Evolutionary conservation across 2,888 invertebrate genomes (phyloP), one percentile per base, ranked within the genome.

Genomic region (Cinara cedri): DNA sequence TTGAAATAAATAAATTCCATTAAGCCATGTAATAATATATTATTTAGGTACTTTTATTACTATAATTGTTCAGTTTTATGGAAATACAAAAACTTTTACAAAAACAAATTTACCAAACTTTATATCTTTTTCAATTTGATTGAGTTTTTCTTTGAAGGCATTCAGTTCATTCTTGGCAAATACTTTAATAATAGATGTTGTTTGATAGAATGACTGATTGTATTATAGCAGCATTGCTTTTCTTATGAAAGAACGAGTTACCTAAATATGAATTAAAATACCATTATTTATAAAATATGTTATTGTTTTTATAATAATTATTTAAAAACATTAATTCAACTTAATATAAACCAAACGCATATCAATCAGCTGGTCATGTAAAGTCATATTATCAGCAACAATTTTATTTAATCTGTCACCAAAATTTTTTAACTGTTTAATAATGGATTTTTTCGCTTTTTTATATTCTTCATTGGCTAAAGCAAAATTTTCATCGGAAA

Each of bases 161-260:
- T 88, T 88, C 2, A 91, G 90, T 84, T 92, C 91, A 82, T 90
- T 89, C 84, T 89, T 90, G 1, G 91, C 92, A 87, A 92, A 92
- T 85, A 92, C 87, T 83, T 89, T 86, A 57, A 92, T 91, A 1
- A 92, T 90, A 85, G 91, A 92, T 8, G 92, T 91, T 1, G 92
- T 92, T 85, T 90, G 89, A 84, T n/a, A n/a, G n/a, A n/a, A n/a
- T n/a, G n/a, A 92, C 92, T 1, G 92, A 92, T 83, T 90, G 88
- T 81, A 90, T 90, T 72, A 93, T 91, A 13, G 92, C 92, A 82
- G 91, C 91, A 85, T n/a, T n/a, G n/a, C n/a, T n/a, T n/a, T n/a
- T n/a, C n/a, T n/a, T n/a, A n/a, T n/a, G n/a, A n/a, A n/a, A n/a
- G n/a, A n/a, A n/a, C 90, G 90, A 44, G 91, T 91, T 4, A 91